Conservation (phyloP, 2,113 vertebrate species). For the Microtus montanus region DNA sequence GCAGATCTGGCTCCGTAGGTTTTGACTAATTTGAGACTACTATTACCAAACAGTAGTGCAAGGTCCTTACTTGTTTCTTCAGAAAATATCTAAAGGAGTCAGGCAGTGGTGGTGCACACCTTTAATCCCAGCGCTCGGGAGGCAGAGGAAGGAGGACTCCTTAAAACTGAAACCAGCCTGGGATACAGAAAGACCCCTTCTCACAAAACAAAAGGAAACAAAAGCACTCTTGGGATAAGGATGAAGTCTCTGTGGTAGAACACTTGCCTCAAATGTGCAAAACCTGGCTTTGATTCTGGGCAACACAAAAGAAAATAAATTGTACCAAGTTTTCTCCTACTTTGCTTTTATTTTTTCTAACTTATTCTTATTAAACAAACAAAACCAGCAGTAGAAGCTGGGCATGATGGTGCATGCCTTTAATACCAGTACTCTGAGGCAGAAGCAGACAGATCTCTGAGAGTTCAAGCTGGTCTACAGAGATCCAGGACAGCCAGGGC, state of each 20-base stretch:
- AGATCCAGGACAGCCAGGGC: too few species aligned
- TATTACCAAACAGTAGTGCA: neutral
- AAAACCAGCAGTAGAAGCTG: too few species aligned
- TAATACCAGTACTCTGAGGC: too few species aligned
- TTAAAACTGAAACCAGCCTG: neutral
- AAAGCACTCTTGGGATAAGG: neutral
- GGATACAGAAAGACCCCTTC: neutral
- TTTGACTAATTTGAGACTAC: neutral
- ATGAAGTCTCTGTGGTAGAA: neutral
- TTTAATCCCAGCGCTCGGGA: too few species aligned
- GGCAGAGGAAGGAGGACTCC: neutral
- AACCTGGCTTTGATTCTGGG: neutral
- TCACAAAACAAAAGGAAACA: neutral
- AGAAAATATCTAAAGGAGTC: neutral
- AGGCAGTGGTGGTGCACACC: neutral
- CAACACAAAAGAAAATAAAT: neutral
- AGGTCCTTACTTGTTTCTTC: neutral
- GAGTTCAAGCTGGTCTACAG: too few species aligned
- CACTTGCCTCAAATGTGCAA: neutral
- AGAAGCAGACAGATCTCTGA: too few species aligned
- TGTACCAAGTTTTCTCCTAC: neutral
- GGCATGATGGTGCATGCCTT: too few species aligned
- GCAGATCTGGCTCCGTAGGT: neutral
- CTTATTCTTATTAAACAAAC: too few species aligned
- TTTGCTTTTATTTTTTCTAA: neutral